Evolutionary conservation across 2,797 vertebrate genomes (phyloP).

Genomic region (Arremon aurantiirostris): DNA sequence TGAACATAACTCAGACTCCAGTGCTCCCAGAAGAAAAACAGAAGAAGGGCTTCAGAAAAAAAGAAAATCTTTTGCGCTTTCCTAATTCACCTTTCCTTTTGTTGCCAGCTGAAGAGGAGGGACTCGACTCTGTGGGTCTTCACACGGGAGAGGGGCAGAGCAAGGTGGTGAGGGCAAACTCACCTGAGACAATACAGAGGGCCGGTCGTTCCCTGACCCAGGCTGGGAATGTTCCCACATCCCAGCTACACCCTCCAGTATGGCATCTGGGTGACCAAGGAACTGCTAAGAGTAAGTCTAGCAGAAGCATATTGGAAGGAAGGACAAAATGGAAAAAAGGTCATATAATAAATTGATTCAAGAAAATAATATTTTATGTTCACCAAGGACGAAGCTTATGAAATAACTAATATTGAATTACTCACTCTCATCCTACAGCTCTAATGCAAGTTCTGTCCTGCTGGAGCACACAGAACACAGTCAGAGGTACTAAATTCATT

Average conservation of each 20-base stretch:
- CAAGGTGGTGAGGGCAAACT: neutral
- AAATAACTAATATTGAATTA: neutral
- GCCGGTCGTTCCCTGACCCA: neutral
- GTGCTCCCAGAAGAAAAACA: neutral
- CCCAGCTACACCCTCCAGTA: neutral
- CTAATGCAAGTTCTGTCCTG: neutral
- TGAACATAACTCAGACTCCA: neutral
- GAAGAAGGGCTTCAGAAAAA: neutral
- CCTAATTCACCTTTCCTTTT: neutral
- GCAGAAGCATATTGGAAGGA: neutral
- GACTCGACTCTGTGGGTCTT: accelerated
- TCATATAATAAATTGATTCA: neutral
- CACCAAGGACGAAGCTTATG: neutral
- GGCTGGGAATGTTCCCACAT: neutral
- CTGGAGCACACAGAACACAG: neutral
- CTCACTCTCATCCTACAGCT: neutral
- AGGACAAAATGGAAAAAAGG: neutral
- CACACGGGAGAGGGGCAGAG: neutral
- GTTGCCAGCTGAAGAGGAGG: neutral
- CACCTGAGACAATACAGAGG: accelerated
- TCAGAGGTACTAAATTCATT: neutral
- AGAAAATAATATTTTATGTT: neutral
- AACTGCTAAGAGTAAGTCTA: neutral
- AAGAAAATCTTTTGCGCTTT: neutral
- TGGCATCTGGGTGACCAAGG: neutral